Conservation (phyloP, 2,888 invertebrate species). For the Thysanoteuthis rhombus region DNA sequence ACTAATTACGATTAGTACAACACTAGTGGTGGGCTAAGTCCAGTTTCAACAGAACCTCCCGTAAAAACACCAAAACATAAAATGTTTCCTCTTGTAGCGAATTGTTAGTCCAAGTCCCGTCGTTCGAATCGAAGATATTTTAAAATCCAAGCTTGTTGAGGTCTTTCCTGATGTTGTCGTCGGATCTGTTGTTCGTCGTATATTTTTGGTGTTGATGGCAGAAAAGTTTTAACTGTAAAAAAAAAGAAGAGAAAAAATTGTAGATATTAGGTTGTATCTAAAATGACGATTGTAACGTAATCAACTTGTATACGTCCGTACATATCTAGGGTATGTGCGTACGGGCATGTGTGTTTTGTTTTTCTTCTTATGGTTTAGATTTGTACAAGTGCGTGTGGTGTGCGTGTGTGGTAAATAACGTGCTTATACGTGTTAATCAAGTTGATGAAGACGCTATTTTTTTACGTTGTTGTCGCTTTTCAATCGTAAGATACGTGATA, state of each 20-base stretch:
- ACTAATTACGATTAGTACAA: not conserved
- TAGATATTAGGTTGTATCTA: not conserved
- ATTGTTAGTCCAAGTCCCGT: too few species aligned
- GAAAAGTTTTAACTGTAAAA: not conserved
- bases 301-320: not conserved
- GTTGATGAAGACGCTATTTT: not conserved
- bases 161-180: not conserved
- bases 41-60: not conserved
- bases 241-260: too few species aligned
- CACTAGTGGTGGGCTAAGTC: not conserved
- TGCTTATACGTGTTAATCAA: not conserved
- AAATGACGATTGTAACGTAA: not conserved
- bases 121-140: not conserved
- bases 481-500: not conserved
- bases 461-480: not conserved
- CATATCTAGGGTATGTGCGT: not conserved
- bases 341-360: not conserved
- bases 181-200: not conserved
- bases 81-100: not conserved
- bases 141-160: not conserved
- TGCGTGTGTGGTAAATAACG: not conserved
- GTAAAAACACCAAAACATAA: not conserved
- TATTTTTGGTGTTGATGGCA: not conserved
- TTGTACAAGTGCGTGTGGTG: not conserved
- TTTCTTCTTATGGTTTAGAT: not conserved